A percentile compares a stretch with the other conserved stretches of the same genome.
These are phyloP conservation scores for Cephalopterus ornatus DNA, from an alignment of 2,113 vertebrate genomes.

Conservation along the genomic window DNA sequence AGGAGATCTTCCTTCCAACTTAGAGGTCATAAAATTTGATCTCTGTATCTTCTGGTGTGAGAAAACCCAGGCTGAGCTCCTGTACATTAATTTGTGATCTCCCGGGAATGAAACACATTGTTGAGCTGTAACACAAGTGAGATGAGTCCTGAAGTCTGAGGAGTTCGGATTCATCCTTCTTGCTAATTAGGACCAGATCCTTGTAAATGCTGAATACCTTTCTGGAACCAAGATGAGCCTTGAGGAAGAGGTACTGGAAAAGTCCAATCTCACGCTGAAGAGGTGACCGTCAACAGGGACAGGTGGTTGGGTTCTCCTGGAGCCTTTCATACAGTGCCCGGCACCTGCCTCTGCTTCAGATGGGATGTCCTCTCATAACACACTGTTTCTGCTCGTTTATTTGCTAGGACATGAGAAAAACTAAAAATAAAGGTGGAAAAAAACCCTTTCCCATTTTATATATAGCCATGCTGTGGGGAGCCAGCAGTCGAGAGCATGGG, in stretches of 20 bases:
- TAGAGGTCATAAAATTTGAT: not conserved
- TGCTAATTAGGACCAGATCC: not conserved
- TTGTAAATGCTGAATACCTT: not conserved
- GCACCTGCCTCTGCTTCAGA: not conserved
- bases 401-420: not conserved
- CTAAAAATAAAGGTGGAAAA: not conserved
- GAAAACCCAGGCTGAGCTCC: not conserved
- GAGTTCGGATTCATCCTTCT: not conserved
- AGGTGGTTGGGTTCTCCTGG: not conserved
- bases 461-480: not conserved
- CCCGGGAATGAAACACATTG: accelerated
- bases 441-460: not conserved
- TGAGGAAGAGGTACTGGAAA: not conserved
- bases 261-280: not conserved
- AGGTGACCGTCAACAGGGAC: not conserved
- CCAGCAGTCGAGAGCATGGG: accelerated
- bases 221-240: not conserved
- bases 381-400: not conserved
- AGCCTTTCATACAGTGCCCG: not conserved
- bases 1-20: not conserved
- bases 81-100: accelerated
- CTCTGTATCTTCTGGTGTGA: accelerated
- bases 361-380: not conserved
- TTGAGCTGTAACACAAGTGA: not conserved
- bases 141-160: not conserved